Conservation (phyloP, 2,888 invertebrate species). For the Dicyrtoma fusca region DNA sequence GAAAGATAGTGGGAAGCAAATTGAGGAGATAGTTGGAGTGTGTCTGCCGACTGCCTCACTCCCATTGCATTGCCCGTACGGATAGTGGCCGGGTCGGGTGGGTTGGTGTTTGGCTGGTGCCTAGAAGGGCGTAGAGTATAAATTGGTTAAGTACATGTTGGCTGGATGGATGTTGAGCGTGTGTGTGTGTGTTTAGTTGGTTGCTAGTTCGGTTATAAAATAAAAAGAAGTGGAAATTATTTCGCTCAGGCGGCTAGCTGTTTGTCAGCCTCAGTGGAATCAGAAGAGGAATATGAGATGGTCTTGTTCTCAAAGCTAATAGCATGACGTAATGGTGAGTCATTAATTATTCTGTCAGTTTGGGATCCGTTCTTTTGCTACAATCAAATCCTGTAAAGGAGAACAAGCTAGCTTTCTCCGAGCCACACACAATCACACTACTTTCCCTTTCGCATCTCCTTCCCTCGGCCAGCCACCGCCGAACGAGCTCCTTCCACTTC, state of each 20-base stretch:
- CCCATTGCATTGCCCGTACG: no score
- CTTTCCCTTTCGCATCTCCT: not conserved
- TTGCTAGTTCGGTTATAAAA: no score
- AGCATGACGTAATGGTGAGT: conserved; percentile 43
- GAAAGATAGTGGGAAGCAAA: conserved; percentile 2
- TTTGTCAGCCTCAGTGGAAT: conserved; percentile 23
- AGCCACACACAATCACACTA: not conserved
- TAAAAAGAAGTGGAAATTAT: conserved; percentile 28
- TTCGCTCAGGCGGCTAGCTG: conserved; percentile 26
- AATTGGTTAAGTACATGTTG: not conserved
- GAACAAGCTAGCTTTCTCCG: conserved; percentile 26
- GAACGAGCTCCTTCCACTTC: not conserved
- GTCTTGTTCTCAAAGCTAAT: conserved; percentile 44
- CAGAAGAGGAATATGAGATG: conserved; percentile 40
- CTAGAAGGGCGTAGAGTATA: not conserved
- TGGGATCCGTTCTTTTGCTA: conserved; percentile 39
- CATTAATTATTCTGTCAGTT: conserved; percentile 56
- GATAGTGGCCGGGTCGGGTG: no score
- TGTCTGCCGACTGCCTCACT: not conserved
- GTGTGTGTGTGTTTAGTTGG: conserved; percentile 1
- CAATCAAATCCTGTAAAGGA: conserved; percentile 43
- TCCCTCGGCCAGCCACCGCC: not conserved
- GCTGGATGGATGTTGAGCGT: not conserved
- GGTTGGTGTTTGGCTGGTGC: not conserved
- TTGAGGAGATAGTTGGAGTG: not conserved